Conservation (phyloP, 1,140 invertebrate species). For the Diachasma alloeum region DNA sequence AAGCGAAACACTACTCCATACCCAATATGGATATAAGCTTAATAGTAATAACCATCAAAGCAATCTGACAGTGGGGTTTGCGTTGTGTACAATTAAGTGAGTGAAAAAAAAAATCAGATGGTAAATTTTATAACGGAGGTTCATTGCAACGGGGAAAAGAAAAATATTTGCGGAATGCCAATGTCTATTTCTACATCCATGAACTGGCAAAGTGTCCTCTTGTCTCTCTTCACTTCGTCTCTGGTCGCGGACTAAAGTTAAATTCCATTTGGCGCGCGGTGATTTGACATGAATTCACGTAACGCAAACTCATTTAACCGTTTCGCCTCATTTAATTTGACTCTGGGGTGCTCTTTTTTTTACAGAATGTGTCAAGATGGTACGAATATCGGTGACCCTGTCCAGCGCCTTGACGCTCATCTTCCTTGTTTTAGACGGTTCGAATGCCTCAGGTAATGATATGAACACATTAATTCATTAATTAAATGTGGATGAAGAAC, state of each 20-base stretch:
- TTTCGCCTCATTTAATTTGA: not conserved
- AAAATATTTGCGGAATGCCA: conserved; percentile 44
- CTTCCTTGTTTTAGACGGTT: conserved; percentile 41
- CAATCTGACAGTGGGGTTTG: not conserved
- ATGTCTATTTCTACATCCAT: conserved; percentile 60
- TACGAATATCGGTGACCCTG: conserved; percentile 48
- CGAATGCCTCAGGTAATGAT: conserved; percentile 44
- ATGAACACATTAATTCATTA: not conserved
- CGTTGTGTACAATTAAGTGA: not conserved
- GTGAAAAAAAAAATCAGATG: not conserved
- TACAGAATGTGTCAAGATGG: conserved; percentile 54
- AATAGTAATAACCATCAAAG: conserved; percentile 10
- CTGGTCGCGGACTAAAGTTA: conserved; percentile 3
- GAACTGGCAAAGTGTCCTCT: not conserved
- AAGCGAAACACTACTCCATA: conserved; percentile 4
- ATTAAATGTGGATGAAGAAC: not conserved
- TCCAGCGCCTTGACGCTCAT: conserved; percentile 48
- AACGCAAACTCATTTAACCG: not conserved
- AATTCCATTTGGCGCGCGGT: not conserved
- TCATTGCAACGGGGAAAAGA: not conserved
- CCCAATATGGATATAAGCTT: conserved; percentile 3
- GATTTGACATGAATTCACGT: conserved; percentile 20
- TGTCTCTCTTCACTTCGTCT: not conserved
- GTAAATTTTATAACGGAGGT: too few relatives aligned
- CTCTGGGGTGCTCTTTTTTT: not conserved